Base-by-base conservation (phyloP, 2,888 invertebrate species). In the Xanthia icteritia region DNA sequence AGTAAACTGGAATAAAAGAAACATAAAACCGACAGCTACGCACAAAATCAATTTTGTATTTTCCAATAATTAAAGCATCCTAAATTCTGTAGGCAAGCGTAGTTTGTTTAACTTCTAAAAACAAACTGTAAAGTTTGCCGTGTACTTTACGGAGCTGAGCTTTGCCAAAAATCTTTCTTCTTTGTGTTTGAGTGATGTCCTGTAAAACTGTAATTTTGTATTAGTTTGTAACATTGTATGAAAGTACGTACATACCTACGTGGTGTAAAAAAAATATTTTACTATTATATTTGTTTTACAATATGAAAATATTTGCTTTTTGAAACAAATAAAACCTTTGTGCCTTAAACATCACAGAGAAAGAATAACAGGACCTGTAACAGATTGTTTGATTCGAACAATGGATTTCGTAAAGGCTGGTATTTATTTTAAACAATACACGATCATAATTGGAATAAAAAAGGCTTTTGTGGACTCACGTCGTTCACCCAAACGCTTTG, bases 361-460 rank as follows among this genome's bases (percentile, higher is more conserved):
- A 85, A 86, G 77, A 82, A 85, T 79, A 88, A 85, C 83, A 85
- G 67, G 75, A 74, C 54, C 74, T 70, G 36, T n/a, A 90, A 89
- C 81, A 81, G 81, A 75, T 83, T 81, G 80, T 70, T 74, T 74
- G 77, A 85, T 75, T 72, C 65, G 20, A 60, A 84, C 83, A 83
- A 85, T 84, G 74, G 76, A 77, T 76, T 81, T 79, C 73, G 64
- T 76, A 42, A 65, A 75, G 68, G 65, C 65, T 45, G 71, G 61
- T 39, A 68, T 86, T 80, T 76, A 83, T 71, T 81, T 76, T 56
- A 45, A 27, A 81, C 70, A 56, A 75, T 77, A 60, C 63, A 42
- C 36, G 64, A 58, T 39, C 61, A 75, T 74, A 74, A 70, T 76
- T 70, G 51, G 23, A 73, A 75, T 73, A 63, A 81, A 76, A 31